These are phyloP conservation scores for Ricordea florida DNA, from an alignment of 92 coral and sea anemone genomes.

Conservation along the genomic window DNA sequence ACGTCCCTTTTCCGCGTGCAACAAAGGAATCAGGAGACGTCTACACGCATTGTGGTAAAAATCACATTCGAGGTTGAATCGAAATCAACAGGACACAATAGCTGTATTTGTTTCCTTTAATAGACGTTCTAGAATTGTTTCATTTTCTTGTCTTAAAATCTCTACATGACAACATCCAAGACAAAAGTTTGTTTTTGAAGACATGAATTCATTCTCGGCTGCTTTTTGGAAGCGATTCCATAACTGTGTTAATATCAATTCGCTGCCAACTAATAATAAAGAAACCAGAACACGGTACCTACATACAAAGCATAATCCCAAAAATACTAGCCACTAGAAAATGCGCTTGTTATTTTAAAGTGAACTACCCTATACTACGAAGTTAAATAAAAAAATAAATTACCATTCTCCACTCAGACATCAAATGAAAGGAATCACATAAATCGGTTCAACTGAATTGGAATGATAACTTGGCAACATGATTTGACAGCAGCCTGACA, in stretches of 20 bases:
- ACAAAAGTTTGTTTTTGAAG: too few species aligned
- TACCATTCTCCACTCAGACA: constrained; percentile 36
- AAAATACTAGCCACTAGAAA: constrained; percentile 11
- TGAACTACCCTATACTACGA: constrained; percentile 20
- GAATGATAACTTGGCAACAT: not conserved
- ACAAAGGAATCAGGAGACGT: too few species aligned
- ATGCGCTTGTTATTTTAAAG: not conserved
- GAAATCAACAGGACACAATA: constrained; percentile 1
- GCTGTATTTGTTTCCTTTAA: constrained; percentile 14
- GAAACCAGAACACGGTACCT: not conserved
- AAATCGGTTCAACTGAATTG: not conserved
- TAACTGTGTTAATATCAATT: not conserved
- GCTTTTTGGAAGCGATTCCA: not conserved
- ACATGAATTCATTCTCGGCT: not conserved
- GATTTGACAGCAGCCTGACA: constrained; percentile 13
- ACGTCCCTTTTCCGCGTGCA: too few species aligned
- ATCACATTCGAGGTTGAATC: too few species aligned
- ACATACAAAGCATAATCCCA: not conserved
- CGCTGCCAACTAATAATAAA: not conserved
- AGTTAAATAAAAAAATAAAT: constrained; percentile 49
- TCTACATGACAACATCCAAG: constrained; percentile 26
- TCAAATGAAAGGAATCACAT: constrained; percentile 4
- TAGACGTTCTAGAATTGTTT: constrained; percentile 41
- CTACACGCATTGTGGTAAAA: too few species aligned
- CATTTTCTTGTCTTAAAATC: constrained; percentile 25